Evolutionary conservation across 2,113 vertebrate species (phyloP).

Genomic region (Uria lomvia): DNA sequence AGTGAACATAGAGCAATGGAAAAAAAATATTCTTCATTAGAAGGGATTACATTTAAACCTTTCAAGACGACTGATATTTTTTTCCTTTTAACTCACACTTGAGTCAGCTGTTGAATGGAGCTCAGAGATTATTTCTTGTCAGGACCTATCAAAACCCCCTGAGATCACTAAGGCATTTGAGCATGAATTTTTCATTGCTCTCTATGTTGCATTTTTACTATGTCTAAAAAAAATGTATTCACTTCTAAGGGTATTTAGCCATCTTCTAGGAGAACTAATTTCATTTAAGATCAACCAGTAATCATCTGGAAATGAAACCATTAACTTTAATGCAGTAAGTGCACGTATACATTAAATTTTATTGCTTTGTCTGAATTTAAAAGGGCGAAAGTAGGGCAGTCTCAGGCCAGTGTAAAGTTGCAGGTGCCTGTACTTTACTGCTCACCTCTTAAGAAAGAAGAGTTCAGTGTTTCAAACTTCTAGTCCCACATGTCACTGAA

Average conservation of each 20-base stretch:
- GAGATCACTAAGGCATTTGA: background rate
- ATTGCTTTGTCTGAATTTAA: conserved; percentile 37
- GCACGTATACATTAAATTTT: conserved; percentile 29
- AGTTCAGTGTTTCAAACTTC: background rate
- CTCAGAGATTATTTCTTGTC: conserved; percentile 37
- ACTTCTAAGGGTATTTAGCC: background rate
- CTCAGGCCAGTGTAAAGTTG: background rate
- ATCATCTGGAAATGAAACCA: conserved; percentile 41
- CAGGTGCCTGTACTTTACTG: background rate
- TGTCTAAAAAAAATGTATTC: background rate
- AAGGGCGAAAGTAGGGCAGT: background rate
- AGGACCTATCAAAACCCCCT: background rate
- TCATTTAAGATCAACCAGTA: conserved; percentile 20
- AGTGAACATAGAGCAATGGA: background rate
- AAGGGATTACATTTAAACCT: conserved; percentile 34
- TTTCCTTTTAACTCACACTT: background rate
- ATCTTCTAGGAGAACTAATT: conserved; percentile 7
- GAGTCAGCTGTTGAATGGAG: conserved; percentile 14
- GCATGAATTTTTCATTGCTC: background rate
- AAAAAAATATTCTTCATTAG: conserved; percentile 21
- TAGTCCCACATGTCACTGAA: background rate
- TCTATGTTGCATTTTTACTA: background rate
- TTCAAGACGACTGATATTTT: background rate
- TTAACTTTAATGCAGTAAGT: conserved; percentile 45
- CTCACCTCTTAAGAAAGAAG: background rate